A percentile compares a stretch with the other conserved stretches of the same genome.
These are phyloP conservation scores for Camponotus vicinus DNA, from an alignment of 1,140 invertebrate genomes.

Conservation along the genomic window DNA sequence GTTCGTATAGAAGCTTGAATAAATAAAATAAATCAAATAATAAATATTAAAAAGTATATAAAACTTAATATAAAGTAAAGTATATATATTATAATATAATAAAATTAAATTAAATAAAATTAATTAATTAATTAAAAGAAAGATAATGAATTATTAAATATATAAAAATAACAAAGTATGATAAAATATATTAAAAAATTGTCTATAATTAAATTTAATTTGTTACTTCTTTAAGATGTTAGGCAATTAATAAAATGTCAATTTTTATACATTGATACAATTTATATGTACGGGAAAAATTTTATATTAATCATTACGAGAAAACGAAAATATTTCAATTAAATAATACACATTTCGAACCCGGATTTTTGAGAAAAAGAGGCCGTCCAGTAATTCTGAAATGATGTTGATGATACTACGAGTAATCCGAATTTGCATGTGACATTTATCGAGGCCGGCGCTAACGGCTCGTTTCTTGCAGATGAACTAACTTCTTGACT, in stretches of 20 bases:
- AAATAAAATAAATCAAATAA: background rate
- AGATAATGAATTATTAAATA: background rate
- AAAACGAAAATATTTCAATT: background rate
- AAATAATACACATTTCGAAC: background rate
- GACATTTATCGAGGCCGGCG: slow-evolving; percentile 23
- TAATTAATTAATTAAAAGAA: background rate
- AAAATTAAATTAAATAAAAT: too few relatives aligned
- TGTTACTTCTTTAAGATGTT: background rate
- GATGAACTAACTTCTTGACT: background rate
- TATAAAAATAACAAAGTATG: background rate
- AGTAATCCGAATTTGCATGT: slow-evolving; percentile 47
- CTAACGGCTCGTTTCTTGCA: background rate
- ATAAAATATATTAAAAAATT: background rate
- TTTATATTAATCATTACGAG: background rate
- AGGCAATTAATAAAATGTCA: background rate
- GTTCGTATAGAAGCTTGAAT: background rate
- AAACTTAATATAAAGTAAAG: too few relatives aligned
- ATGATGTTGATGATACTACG: slow-evolving; percentile 5
- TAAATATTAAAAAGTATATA: too few relatives aligned
- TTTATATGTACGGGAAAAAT: background rate
- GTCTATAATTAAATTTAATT: slow-evolving; percentile 3
- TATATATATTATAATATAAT: too few relatives aligned
- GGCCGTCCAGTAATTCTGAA: background rate
- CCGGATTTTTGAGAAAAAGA: background rate
- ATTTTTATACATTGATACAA: background rate